Conservation (phyloP, 2,113 vertebrate genomes). For the Corythornis madagascariensis region DNA sequence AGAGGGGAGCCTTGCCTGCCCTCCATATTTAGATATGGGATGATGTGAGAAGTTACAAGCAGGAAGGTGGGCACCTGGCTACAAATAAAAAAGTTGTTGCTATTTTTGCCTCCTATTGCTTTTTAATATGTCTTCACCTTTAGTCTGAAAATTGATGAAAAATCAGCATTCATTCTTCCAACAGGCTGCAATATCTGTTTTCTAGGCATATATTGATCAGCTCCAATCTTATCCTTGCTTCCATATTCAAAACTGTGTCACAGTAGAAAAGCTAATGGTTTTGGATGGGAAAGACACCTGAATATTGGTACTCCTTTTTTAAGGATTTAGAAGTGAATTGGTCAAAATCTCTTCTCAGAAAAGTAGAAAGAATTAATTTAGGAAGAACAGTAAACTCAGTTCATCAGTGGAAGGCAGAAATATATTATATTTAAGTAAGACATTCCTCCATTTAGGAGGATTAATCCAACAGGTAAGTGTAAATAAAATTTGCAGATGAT, state of each 20-base stretch:
- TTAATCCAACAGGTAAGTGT: neutral
- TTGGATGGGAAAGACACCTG: neutral
- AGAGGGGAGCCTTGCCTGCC: neutral
- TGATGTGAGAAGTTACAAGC: neutral
- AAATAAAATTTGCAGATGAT: neutral
- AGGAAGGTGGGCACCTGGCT: accelerated
- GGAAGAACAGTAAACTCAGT: neutral
- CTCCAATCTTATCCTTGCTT: neutral
- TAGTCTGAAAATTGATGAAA: neutral
- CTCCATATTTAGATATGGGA: neutral
- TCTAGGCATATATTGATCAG: neutral
- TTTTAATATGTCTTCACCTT: neutral
- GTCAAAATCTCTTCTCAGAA: neutral
- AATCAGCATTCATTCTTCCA: neutral
- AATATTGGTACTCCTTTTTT: neutral
- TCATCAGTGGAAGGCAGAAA: neutral
- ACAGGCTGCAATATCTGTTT: neutral
- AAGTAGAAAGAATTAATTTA: neutral
- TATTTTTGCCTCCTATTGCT: neutral
- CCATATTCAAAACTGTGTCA: neutral
- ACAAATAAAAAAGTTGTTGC: neutral
- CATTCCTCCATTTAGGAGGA: neutral
- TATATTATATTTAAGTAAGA: neutral
- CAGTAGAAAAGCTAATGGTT: neutral
- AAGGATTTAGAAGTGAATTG: neutral